Percentiles rank a stretch among this genome's conserved stretches.
Conservation (phyloP, 2,888 invertebrate species). For the Nemotelus pantherinus region DNA sequence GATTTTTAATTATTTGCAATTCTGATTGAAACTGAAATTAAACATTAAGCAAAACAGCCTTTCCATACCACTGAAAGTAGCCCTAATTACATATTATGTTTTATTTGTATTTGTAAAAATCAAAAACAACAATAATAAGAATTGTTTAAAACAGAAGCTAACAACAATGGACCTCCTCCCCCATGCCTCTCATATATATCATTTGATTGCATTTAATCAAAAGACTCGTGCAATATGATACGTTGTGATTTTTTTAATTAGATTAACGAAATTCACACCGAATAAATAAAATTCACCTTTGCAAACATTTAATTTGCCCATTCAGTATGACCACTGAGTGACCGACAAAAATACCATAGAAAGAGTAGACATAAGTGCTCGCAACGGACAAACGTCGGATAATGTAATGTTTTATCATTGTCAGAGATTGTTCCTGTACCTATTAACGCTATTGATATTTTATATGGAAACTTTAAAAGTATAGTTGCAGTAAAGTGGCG, state of each 20-base stretch:
- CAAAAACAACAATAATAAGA: constrained; percentile 5
- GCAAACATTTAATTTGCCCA: constrained; percentile 38
- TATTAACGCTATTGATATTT: too few relatives aligned
- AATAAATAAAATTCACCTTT: constrained; percentile 30
- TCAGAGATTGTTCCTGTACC: too few relatives aligned
- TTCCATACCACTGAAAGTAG: too few relatives aligned
- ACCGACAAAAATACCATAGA: constrained; percentile 15
- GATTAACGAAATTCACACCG: constrained; percentile 20
- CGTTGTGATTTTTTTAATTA: constrained; percentile 36
- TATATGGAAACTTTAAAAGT: too few relatives aligned
- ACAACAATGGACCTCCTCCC: too few relatives aligned
- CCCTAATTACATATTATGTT: too few relatives aligned
- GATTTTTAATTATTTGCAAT: constrained; percentile 30
- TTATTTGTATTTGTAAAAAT: constrained; percentile 8
- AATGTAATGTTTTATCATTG: too few relatives aligned
- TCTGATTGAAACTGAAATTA: constrained; percentile 25
- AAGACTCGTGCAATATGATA: neutral
- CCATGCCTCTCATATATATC: neutral
- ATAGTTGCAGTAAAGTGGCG: too few relatives aligned
- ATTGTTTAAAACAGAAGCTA: neutral
- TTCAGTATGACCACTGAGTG: constrained; percentile 5
- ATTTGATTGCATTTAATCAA: constrained; percentile 7
- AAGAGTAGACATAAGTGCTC: neutral
- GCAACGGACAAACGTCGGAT: neutral
- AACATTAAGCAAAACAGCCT: neutral